A percentile compares a stretch with the other conserved stretches of the same genome.
Evolutionary conservation across 2,888 invertebrate species (phyloP).

Genomic region (Pyralis farinalis): DNA sequence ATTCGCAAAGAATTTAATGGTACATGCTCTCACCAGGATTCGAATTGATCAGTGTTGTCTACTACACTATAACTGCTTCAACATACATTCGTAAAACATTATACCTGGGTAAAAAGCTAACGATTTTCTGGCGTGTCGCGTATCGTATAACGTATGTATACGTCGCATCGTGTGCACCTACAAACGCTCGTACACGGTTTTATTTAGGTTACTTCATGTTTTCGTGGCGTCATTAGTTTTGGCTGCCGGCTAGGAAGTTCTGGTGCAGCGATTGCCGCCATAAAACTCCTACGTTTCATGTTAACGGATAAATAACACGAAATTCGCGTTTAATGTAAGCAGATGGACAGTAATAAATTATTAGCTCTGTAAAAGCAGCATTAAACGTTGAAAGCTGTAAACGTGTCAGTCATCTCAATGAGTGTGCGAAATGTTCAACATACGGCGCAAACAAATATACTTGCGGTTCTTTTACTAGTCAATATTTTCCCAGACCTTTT

Average conservation of each 20-base stretch:
- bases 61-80: too few relatives aligned
- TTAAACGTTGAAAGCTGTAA: constrained; percentile 39
- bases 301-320: constrained; percentile 40
- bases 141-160: too few relatives aligned
- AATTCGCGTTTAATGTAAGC: constrained; percentile 45
- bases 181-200: background rate
- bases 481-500: constrained; percentile 3
- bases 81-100: too few relatives aligned
- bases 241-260: constrained; percentile 28
- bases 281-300: constrained; percentile 42
- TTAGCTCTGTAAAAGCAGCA: constrained; percentile 34
- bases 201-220: constrained; percentile 16
- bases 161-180: too few relatives aligned
- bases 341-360: constrained; percentile 56
- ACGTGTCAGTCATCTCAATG: constrained; percentile 31
- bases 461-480: background rate
- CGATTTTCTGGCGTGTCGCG: too few relatives aligned
- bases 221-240: constrained; percentile 28
- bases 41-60: too few relatives aligned
- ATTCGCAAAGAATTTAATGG: too few relatives aligned
- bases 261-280: constrained; percentile 29
- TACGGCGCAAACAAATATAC: too few relatives aligned
- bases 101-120: too few relatives aligned
- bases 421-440: constrained; percentile 18
- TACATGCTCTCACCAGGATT: too few relatives aligned